Percentiles rank a stretch among this genome's conserved stretches.
These are phyloP conservation scores for Pristionchus maxplancki DNA, from an alignment of 2,888 invertebrate species.

Conservation along the genomic window DNA sequence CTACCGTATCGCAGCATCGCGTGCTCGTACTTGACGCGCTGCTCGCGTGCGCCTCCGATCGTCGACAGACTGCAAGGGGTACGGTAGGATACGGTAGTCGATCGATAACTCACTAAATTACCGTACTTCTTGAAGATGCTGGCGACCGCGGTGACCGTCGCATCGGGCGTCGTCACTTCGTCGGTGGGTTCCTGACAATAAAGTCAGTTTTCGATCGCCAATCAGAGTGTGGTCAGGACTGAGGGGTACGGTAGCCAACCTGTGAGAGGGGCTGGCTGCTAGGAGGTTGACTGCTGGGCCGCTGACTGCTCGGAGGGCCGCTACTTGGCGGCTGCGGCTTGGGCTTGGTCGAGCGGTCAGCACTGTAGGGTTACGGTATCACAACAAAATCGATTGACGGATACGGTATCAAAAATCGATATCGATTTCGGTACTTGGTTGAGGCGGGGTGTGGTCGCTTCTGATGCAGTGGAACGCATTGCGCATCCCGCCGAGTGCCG, in stretches of 20 bases:
- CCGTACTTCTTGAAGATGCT: not conserved
- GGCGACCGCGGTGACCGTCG: not conserved
- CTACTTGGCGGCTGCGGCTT: not conserved
- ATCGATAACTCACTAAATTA: not conserved
- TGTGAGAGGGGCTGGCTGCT: conserved; percentile 9
- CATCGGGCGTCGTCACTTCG: not conserved
- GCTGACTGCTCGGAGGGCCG: not conserved
- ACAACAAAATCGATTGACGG: not conserved
- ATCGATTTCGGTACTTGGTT: not conserved
- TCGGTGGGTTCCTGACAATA: not conserved
- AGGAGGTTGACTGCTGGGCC: not conserved
- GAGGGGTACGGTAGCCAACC: not conserved
- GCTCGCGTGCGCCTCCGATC: not conserved
- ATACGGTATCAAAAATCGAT: not conserved
- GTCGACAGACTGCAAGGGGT: not conserved
- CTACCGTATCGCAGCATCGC: conserved; percentile 36
- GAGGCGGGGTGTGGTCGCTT: not conserved
- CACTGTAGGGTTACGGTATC: not conserved
- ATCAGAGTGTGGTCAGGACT: not conserved
- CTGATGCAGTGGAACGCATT: not conserved
- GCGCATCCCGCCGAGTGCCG: not conserved
- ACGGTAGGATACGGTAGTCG: not conserved
- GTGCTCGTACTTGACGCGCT: conserved; percentile 37
- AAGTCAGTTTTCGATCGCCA: not conserved
- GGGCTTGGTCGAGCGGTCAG: not conserved